These are phyloP conservation scores for Xiphias gladius DNA, from an alignment of 2,113 vertebrate species.

Conservation along the genomic window DNA sequence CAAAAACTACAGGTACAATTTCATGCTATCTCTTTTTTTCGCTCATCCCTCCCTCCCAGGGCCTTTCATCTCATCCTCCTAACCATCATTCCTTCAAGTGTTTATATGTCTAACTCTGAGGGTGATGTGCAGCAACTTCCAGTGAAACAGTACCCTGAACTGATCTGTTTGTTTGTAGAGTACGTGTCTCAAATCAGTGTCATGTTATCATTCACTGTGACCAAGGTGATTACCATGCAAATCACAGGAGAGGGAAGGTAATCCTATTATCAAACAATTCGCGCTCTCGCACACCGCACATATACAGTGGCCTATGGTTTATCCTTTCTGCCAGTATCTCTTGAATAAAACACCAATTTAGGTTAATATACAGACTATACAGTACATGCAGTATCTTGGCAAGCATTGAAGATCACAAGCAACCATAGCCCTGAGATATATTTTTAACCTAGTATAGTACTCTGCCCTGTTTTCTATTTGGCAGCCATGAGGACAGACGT, in stretches of 20 bases:
- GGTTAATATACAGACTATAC: neutral
- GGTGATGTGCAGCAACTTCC: neutral
- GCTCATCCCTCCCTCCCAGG: neutral
- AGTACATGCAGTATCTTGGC: neutral
- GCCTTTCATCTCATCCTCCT: neutral
- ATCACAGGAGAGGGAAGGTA: conserved; percentile 12
- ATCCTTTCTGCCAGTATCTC: neutral
- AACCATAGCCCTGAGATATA: neutral
- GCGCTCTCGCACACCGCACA: neutral
- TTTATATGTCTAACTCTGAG: neutral
- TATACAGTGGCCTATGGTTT: neutral
- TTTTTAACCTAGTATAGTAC: neutral
- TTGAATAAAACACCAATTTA: neutral
- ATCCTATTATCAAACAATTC: conserved; percentile 28
- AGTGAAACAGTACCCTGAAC: neutral
- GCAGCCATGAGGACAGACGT: neutral
- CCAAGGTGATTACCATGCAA: conserved; percentile 47
- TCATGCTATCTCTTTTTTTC: neutral
- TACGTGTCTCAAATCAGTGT: conserved; percentile 19
- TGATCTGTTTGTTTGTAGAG: conserved; percentile 28
- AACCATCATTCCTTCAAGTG: neutral
- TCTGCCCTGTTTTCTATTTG: conserved; percentile 12
- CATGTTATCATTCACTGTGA: conserved; percentile 40
- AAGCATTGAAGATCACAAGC: neutral
- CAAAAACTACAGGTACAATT: too few relatives aligned